These are phyloP conservation scores for Lasioglossum vierecki DNA, from an alignment of 2,888 invertebrate genomes.

Conservation along the genomic window DNA sequence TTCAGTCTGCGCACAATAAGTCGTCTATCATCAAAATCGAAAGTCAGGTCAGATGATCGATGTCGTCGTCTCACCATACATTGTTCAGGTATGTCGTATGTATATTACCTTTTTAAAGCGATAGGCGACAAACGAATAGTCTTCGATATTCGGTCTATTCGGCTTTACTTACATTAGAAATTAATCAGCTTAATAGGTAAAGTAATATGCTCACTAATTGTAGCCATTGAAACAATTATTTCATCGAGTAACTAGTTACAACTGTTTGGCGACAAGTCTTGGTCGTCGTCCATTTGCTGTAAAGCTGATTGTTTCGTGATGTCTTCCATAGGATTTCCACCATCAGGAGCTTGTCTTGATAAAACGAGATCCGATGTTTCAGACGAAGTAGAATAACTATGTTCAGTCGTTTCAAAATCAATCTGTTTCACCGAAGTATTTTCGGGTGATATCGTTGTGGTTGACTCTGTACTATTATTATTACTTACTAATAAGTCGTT, in stretches of 20 bases:
- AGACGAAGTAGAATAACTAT: conserved; percentile 69
- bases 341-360: conserved; percentile 82
- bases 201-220: conserved; percentile 10
- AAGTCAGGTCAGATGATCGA: neutral
- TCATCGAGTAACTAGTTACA: conserved; percentile 51
- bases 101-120: conserved; percentile 30
- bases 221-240: conserved; percentile 8
- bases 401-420: conserved; percentile 63
- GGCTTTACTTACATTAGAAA: neutral
- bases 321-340: conserved; percentile 81
- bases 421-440: conserved; percentile 62
- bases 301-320: conserved; percentile 50
- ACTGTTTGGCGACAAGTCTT: conserved; percentile 65
- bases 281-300: conserved; percentile 56
- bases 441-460: conserved; percentile 63
- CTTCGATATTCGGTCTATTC: conserved; percentile 7
- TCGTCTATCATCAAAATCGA: neutral
- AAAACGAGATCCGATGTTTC: conserved; percentile 74
- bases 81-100: neutral
- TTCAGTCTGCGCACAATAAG: conserved; percentile 64
- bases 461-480: conserved; percentile 71
- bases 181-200: neutral
- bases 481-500: conserved; percentile 73
- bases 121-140: conserved; percentile 1
- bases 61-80: neutral